A percentile compares a stretch with the other conserved stretches of the same genome.
Conservation (phyloP, 2,797 vertebrate genomes). For the Aselliscus stoliczkanus region DNA sequence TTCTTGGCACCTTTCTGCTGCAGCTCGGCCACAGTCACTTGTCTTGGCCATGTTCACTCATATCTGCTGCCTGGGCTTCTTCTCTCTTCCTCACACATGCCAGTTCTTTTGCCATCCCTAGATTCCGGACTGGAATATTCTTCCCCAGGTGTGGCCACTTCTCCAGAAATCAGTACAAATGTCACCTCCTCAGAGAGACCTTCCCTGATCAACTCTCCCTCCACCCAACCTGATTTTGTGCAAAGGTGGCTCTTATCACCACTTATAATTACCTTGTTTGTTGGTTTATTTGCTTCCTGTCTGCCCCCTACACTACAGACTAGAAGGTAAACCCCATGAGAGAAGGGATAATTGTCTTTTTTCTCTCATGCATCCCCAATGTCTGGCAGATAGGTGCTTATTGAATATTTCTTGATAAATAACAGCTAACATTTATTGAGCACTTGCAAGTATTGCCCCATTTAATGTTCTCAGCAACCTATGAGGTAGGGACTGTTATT, state of each 20-base stretch:
- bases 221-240: rapidly evolving
- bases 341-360: not conserved
- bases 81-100: not conserved
- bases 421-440: not conserved
- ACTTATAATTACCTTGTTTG: not conserved
- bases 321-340: not conserved
- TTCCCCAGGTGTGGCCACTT: not conserved
- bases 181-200: not conserved
- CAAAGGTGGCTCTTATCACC: too few species aligned
- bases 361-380: not conserved
- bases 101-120: not conserved
- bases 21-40: not conserved
- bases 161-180: not conserved
- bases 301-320: not conserved
- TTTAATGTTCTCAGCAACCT: not conserved
- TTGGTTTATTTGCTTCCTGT: not conserved
- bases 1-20: rapidly evolving
- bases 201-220: rapidly evolving
- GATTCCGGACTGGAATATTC: not conserved
- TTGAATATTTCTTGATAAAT: not conserved
- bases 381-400: not conserved
- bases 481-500: not conserved
- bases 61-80: too few species aligned
- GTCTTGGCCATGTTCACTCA: rapidly evolving
- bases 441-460: not conserved